Conservation (phyloP, 2,113 vertebrate genomes). For the Ginglymostoma cirratum region DNA sequence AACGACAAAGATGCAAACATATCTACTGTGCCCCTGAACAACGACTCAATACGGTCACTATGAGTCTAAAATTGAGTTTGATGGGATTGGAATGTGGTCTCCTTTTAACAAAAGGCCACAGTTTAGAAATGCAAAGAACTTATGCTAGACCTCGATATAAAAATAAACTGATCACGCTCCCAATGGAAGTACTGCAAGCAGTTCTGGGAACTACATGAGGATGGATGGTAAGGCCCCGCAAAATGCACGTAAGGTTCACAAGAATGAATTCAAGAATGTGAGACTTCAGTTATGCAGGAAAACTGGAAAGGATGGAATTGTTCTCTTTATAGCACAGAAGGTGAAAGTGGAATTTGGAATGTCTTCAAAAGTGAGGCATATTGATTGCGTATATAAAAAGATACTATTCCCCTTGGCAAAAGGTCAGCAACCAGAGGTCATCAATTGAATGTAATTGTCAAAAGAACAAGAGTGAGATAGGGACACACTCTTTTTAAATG, state of each 20-base stretch:
- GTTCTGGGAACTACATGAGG: background rate
- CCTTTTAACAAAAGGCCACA: background rate
- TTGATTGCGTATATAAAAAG: background rate
- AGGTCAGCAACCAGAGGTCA: background rate
- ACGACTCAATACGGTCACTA: background rate
- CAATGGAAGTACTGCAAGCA: background rate
- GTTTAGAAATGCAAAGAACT: background rate
- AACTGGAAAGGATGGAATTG: background rate
- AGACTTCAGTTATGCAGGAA: background rate
- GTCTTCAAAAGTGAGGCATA: background rate
- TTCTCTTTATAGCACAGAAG: background rate
- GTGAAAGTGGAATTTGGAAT: background rate
- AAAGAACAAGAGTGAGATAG: background rate
- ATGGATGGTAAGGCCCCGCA: background rate
- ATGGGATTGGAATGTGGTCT: background rate
- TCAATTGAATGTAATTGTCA: background rate
- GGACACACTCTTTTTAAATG: background rate
- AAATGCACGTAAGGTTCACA: background rate
- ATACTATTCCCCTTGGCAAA: background rate
- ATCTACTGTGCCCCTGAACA: background rate
- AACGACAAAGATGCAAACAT: background rate
- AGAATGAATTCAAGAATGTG: background rate
- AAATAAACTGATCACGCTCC: background rate
- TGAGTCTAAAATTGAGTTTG: background rate
- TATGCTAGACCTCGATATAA: background rate